Base-by-base conservation (phyloP, 2,797 vertebrate genomes). In the Sternotherus odoratus region DNA sequence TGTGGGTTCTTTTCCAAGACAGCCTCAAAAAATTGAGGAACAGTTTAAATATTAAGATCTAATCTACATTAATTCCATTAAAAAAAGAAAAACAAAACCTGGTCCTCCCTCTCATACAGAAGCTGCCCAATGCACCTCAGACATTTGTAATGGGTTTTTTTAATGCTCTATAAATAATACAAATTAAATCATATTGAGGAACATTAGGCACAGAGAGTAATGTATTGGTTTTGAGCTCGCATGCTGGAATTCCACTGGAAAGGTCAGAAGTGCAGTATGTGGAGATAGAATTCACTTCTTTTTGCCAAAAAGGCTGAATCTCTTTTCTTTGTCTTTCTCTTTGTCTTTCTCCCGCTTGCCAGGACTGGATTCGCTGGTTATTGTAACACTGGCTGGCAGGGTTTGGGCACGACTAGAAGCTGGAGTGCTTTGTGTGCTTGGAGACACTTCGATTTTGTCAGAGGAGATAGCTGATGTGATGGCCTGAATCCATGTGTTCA, bases 221-320 rank as follows among this genome's bases (percentile, higher is more conserved):
- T 98, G 98, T 99, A 99, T 98, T 98, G 99, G 98, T 99, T 99
- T 98, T 99, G 99, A 99, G 98, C 99, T 99, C 98, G 99, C 99
- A 99, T 99, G 99, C 99, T 99, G 98, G 98, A 99, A 98, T 99
- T 98, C 99, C 98, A 98, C 99, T 98, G 98, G 97, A 98, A 98
- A 98, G 97, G 96, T 97, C 95, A 97, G 97, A 98, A 98, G 98
- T 98, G 95, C 98, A 98, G 96, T 95, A 96, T 90, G 97, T 86
- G 92, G 93, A 97, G 92, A 98, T 96, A 96, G 94, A 97, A 97
- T 98, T 98, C 99, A 99, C 97, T 99, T 99, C 98, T 99, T 99
- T 98, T 99, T 99, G 98, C 99, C 99, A 98, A 99, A 99, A 96
- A 99, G 98, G 97, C 99, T 99, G 98, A 99, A 99, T 97, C 99